phyloP scores from a whole-genome alignment of 2,113 vertebrate genomes.

The Gopherus evgoodei region DNA sequence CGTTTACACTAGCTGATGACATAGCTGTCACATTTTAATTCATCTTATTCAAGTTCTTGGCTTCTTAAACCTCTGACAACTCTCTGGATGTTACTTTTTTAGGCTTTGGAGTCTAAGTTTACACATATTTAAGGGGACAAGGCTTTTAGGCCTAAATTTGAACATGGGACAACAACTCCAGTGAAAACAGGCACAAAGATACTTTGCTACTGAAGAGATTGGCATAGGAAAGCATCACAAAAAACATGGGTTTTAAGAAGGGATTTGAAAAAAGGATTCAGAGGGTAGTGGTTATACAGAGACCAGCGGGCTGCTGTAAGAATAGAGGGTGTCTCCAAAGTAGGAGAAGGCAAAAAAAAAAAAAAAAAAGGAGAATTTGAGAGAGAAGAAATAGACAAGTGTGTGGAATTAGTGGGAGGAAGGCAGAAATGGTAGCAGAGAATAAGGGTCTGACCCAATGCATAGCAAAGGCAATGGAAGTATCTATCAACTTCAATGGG shows the following conservation, averaged over 20 bases:
- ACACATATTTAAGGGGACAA: background rate
- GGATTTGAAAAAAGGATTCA: background rate
- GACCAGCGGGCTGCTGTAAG: background rate
- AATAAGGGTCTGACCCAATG: background rate
- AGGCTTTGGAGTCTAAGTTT: background rate
- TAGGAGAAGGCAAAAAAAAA: background rate
- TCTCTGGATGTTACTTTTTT: background rate
- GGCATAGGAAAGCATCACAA: background rate
- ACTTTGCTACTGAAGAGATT: background rate
- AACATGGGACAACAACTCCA: background rate
- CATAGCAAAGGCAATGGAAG: background rate
- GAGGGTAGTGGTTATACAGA: background rate
- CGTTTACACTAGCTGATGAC: background rate
- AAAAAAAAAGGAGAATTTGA: background rate
- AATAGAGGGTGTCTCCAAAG: background rate
- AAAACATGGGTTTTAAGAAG: background rate
- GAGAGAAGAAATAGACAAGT: background rate
- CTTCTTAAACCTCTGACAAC: background rate
- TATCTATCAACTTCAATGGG: background rate
- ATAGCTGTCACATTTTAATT: background rate
- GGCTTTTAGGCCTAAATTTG: background rate
- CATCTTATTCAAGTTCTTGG: background rate
- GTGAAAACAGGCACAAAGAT: background rate
- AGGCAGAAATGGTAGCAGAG: background rate
- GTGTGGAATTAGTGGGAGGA: background rate